A percentile compares a stretch with the other conserved stretches of the same genome.
Conservation (phyloP, 2,113 vertebrate species). For the Pteropus alecto region DNA sequence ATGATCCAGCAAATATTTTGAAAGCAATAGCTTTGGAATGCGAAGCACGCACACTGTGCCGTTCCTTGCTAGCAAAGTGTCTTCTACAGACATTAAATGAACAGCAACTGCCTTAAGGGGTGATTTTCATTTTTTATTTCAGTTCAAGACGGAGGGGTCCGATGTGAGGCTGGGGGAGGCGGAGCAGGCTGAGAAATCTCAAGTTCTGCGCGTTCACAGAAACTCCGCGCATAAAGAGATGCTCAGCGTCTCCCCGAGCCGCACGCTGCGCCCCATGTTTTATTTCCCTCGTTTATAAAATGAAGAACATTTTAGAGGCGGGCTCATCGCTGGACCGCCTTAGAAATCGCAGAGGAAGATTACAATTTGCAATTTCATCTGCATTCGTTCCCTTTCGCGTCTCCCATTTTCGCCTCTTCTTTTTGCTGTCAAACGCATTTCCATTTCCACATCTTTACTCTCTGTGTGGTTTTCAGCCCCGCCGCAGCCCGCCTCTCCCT, state of each 20-base stretch:
- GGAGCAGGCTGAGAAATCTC: too few relatives aligned
- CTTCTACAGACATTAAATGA: not conserved
- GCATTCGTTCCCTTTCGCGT: too few relatives aligned
- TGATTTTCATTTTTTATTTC: not conserved
- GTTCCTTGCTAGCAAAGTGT: not conserved
- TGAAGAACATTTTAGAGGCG: not conserved
- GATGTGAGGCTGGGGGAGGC: not conserved
- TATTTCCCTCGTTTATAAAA: not conserved
- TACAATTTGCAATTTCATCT: too few relatives aligned
- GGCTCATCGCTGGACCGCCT: too few relatives aligned
- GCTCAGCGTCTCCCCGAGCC: too few relatives aligned
- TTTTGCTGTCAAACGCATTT: not conserved
- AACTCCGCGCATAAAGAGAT: too few relatives aligned
- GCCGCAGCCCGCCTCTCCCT: fast-evolving
- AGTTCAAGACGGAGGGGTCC: not conserved
- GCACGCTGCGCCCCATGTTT: not conserved
- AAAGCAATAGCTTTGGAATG: not conserved
- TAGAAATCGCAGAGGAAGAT: too few relatives aligned
- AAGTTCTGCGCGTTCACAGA: too few relatives aligned
- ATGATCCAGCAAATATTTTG: not conserved
- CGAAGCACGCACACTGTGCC: not conserved
- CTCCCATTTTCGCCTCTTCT: not conserved
- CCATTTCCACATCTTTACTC: not conserved
- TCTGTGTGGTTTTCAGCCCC: fast-evolving
- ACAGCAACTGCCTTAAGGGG: not conserved